Conservation (phyloP, 1,140 invertebrate genomes). For the Brachionus plicatilis region DNA sequence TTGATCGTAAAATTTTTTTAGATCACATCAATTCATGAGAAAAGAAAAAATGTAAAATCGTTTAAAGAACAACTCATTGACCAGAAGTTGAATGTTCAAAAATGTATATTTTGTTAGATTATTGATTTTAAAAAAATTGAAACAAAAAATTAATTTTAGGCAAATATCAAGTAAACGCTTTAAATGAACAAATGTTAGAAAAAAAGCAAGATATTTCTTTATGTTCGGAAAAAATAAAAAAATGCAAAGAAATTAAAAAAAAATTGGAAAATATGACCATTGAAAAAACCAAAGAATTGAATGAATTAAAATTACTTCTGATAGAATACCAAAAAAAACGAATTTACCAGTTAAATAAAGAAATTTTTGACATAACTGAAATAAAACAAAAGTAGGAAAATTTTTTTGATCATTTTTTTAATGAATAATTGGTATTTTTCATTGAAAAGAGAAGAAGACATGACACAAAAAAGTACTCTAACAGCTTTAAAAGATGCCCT, state of each 20-base stretch:
- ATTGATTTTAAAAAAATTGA: neutral
- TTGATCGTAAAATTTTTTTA: neutral
- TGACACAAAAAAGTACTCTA: constrained; percentile 34
- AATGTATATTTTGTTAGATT: neutral
- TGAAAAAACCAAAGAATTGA: constrained; percentile 1
- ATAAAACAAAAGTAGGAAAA: constrained; percentile 20
- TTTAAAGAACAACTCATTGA: neutral
- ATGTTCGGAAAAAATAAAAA: neutral
- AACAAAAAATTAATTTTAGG: neutral
- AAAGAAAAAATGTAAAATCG: neutral
- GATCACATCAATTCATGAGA: neutral
- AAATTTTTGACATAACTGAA: constrained; percentile 22
- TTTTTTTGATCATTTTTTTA: neutral
- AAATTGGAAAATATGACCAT: neutral
- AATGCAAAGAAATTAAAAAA: constrained; percentile 9
- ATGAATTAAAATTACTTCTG: neutral
- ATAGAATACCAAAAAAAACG: constrained; percentile 22
- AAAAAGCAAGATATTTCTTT: neutral
- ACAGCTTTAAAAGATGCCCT: constrained; percentile 34
- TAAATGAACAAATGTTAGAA: neutral
- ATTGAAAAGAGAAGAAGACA: constrained; percentile 27
- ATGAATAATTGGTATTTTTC: neutral
- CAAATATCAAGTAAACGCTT: neutral
- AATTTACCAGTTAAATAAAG: neutral
- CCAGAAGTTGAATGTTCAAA: neutral